Evolutionary conservation across 2,113 vertebrate species (phyloP), one percentile per base, ranked within the genome.

Genomic region (Gallinago paraguaiae): DNA sequence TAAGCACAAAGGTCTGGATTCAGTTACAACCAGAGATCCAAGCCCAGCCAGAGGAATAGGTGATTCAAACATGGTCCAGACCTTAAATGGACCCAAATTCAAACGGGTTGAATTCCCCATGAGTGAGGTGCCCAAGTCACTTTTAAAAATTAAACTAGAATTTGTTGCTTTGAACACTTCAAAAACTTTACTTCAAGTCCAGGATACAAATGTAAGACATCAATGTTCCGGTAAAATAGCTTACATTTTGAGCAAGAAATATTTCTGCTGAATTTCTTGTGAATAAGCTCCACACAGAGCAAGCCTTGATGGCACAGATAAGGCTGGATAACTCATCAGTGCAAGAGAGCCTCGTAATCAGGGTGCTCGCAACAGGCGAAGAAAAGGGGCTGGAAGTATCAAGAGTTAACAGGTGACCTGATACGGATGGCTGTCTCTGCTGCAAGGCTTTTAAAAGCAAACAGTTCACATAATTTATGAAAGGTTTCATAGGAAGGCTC

Each of bases 401-500:
- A 65, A 31, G 72, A 88, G 53, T 79, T 94, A 93, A 85, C 81
- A 82, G 84, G 78, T 93, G 95, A 79, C 77, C 81, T 68, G 69
- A 33, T 86, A 81, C 25, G 51, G 63, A 75, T 63, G 54, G 17
- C 10, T 4, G 25, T 78, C 64, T 91, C 92, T 84, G 35, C 77
- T 63, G 45, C 6, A 28, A 78, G 43, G 63, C 92, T 85, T 92
- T 91, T 87, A 84, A 93, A 95, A 95, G 93, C 93, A 93, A 95
- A 92, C 65, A 92, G 61, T 60, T 92, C 91, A 68, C 53, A 48
- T 96, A 95, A 96, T 91, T 95, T 92, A 86, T 89, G 87, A 91
- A 96, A 72, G 69, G 74, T 65, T 91, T 85, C 67, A 74, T 61
- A 72, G 77, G 69, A 93, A 72, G 61, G 53, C 56, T 94, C 23